Evolutionary conservation across 2,797 vertebrate species (phyloP).

Genomic region (Lepus townsendii): DNA sequence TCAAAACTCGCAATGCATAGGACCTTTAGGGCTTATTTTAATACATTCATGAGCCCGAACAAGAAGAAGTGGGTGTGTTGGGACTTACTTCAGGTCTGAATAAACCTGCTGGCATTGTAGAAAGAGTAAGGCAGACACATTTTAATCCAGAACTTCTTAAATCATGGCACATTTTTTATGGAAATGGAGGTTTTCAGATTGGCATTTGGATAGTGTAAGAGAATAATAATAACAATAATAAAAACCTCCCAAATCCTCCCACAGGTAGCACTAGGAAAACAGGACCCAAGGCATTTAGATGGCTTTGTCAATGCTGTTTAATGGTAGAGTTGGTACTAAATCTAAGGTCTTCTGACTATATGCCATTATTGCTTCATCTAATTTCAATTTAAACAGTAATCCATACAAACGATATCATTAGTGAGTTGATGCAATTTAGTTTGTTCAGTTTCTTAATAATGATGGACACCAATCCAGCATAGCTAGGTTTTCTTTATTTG

Average conservation of each 20-base stretch:
- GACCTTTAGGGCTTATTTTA: neutral
- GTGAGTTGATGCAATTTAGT: neutral
- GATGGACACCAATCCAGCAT: neutral
- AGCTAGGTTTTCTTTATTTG: neutral
- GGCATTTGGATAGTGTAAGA: neutral
- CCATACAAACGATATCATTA: neutral
- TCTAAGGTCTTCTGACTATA: neutral
- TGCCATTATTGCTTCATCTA: neutral
- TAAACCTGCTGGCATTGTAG: neutral
- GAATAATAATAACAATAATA: neutral
- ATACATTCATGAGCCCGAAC: neutral
- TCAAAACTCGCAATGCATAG: neutral
- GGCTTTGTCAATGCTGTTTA: neutral
- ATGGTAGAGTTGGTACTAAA: neutral
- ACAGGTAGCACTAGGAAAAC: neutral
- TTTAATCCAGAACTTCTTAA: conserved; percentile 17
- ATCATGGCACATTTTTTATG: neutral
- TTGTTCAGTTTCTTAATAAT: neutral
- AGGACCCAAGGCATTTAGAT: neutral
- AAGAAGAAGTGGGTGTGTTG: neutral
- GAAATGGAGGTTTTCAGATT: neutral
- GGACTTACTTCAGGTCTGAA: conserved; percentile 3
- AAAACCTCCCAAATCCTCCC: too few relatives aligned
- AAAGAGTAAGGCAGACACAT: neutral
- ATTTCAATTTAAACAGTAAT: neutral